Conservation (phyloP, 2,797 vertebrate species). For the Crax fasciolata region DNA sequence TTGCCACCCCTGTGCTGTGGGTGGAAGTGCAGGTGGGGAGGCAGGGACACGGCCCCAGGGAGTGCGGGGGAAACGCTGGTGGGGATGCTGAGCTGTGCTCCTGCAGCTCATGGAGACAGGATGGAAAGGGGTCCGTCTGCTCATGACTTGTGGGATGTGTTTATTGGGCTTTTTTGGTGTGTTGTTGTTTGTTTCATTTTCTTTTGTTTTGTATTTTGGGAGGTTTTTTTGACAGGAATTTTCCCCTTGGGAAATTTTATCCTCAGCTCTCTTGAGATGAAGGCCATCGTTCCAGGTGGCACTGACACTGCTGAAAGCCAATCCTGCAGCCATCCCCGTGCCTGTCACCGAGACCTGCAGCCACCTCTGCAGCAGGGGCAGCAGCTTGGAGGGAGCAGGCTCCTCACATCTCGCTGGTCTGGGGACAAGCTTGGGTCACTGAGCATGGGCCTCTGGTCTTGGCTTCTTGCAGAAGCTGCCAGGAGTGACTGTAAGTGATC, state of each 20-base stretch:
- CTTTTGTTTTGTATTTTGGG: neutral
- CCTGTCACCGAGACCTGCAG: fast-evolving
- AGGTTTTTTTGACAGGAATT: neutral
- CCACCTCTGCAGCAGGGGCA: too few species aligned
- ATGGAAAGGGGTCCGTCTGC: neutral
- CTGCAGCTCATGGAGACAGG: fast-evolving
- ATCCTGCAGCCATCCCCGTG: neutral
- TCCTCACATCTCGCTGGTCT: fast-evolving
- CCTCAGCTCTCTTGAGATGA: neutral
- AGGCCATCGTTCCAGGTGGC: fast-evolving
- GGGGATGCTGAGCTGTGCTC: neutral
- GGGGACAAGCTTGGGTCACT: neutral
- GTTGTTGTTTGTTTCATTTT: neutral
- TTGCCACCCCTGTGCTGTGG: neutral
- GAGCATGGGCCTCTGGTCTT: neutral
- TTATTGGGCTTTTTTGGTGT: neutral
- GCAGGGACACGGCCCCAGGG: neutral
- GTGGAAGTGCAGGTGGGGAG: constrained; percentile 37
- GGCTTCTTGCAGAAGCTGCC: neutral
- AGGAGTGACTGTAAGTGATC: fast-evolving
- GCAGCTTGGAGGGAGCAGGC: neutral
- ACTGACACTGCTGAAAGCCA: fast-evolving
- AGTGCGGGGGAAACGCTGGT: neutral
- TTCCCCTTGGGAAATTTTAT: neutral
- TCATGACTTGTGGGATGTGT: fast-evolving